These are phyloP conservation scores for Choristoneura fumiferana DNA, from an alignment of 1,140 invertebrate genomes.

Conservation along the genomic window DNA sequence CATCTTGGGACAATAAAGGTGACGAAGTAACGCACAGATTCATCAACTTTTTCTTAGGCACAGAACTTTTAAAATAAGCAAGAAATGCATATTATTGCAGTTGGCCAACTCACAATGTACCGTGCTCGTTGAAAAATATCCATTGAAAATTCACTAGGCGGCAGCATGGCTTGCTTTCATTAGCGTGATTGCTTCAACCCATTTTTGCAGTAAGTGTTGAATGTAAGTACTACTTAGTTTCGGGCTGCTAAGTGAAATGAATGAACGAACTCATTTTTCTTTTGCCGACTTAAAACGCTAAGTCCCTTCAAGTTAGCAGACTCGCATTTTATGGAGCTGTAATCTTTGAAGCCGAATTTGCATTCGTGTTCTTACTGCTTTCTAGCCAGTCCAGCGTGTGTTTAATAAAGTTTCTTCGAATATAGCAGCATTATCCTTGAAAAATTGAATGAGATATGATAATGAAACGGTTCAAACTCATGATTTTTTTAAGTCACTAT, in stretches of 20 bases:
- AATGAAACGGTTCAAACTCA: too few species aligned
- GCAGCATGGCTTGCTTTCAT: constrained; percentile 30
- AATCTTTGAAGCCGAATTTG: not conserved
- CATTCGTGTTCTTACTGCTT: not conserved
- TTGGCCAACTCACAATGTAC: too few species aligned
- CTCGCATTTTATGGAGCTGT: not conserved
- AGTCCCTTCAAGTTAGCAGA: not conserved
- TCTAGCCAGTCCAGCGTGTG: not conserved
- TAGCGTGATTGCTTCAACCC: constrained; percentile 29
- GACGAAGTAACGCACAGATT: too few species aligned
- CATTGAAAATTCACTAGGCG: constrained; percentile 25
- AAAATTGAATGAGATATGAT: too few species aligned
- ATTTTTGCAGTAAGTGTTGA: constrained; percentile 34
- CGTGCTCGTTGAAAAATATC: constrained; percentile 3
- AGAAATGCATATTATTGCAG: too few species aligned
- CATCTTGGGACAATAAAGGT: too few species aligned
- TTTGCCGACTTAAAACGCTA: not conserved
- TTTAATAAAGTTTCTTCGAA: not conserved
- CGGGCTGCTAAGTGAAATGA: constrained; percentile 22
- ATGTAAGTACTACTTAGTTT: constrained; percentile 20
- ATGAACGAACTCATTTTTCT: constrained; percentile 14
- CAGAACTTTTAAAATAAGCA: too few species aligned
- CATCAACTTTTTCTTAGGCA: too few species aligned
- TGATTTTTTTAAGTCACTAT: too few species aligned
- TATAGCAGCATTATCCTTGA: too few species aligned